Percentiles rank a stretch among this genome's conserved stretches.
phyloP scores from a whole-genome alignment of 2,888 invertebrate species.

The Timema cristinae region DNA sequence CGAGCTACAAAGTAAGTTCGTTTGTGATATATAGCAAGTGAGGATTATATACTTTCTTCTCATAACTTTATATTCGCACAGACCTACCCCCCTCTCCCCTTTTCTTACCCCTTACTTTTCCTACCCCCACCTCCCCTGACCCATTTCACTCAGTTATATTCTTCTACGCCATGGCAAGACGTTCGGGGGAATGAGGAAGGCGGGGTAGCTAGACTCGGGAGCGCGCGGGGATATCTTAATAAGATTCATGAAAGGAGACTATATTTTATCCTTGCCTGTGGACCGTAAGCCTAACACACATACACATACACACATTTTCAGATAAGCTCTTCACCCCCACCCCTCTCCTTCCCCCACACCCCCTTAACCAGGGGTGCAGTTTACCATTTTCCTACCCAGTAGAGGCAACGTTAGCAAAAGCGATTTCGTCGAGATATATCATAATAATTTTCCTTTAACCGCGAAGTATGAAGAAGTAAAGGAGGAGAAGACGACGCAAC shows the following conservation, averaged over 20 bases:
- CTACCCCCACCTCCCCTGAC: slow-evolving; percentile 17
- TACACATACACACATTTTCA: slow-evolving; percentile 32
- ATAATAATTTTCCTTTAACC: slow-evolving; percentile 44
- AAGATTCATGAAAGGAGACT: slow-evolving; percentile 80
- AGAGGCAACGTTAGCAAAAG: slow-evolving; percentile 31
- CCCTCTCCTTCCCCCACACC: background rate
- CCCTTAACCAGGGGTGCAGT: slow-evolving; percentile 22
- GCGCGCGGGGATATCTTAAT: slow-evolving; percentile 63
- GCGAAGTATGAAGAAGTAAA: slow-evolving; percentile 24
- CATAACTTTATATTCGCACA: slow-evolving; percentile 48
- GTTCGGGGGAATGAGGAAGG: slow-evolving; percentile 7
- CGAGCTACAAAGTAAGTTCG: slow-evolving; percentile 21
- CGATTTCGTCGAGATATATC: slow-evolving; percentile 51
- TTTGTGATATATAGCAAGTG: slow-evolving; percentile 29
- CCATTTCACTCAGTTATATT: background rate
- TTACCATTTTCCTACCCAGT: slow-evolving; percentile 21
- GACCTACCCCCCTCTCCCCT: slow-evolving; percentile 30
- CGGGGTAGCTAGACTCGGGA: background rate
- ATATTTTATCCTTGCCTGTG: slow-evolving; percentile 59
- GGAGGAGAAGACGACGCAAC: slow-evolving; percentile 41
- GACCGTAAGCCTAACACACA: slow-evolving; percentile 30
- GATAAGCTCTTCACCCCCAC: slow-evolving; percentile 42
- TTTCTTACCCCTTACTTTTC: slow-evolving; percentile 39
- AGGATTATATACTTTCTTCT: slow-evolving; percentile 51
- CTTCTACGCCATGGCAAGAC: slow-evolving; percentile 11